phyloP scores from a whole-genome alignment of 2,797 vertebrate species.

The Clarias platycephalus region DNA sequence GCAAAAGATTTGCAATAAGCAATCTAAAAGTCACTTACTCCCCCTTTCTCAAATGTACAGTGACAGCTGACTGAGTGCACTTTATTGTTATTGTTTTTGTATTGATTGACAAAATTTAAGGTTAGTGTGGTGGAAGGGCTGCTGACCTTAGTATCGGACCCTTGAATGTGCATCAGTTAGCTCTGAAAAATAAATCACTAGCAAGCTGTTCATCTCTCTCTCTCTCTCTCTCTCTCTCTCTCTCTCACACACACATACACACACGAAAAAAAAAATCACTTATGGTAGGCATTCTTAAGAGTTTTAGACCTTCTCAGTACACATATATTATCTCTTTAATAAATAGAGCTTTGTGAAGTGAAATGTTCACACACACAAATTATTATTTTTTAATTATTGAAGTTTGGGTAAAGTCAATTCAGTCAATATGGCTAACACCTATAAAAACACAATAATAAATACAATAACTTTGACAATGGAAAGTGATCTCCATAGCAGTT shows the following conservation, averaged over 20 bases:
- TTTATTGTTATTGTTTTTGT: constrained; percentile 53
- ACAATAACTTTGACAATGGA: neutral
- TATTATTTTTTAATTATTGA: neutral
- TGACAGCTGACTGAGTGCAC: constrained; percentile 30
- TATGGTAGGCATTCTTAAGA: neutral
- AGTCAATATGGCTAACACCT: neutral
- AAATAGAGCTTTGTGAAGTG: neutral
- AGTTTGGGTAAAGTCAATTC: neutral
- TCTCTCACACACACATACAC: neutral
- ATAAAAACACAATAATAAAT: neutral
- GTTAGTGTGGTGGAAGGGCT: constrained; percentile 50
- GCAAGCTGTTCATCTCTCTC: neutral
- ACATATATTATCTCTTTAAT: neutral
- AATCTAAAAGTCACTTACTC: neutral
- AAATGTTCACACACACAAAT: neutral
- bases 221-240: too few species aligned
- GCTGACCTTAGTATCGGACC: constrained; percentile 42
- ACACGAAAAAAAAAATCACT: neutral
- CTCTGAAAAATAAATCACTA: constrained; percentile 11
- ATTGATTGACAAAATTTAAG: constrained; percentile 50
- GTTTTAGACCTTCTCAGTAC: neutral
- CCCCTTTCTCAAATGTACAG: neutral
- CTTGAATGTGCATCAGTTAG: constrained; percentile 6
- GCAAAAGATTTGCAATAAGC: constrained; percentile 39
- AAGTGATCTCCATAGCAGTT: neutral